Conservation (phyloP, 2,113 vertebrate species). For the Etheostoma cragini region DNA sequence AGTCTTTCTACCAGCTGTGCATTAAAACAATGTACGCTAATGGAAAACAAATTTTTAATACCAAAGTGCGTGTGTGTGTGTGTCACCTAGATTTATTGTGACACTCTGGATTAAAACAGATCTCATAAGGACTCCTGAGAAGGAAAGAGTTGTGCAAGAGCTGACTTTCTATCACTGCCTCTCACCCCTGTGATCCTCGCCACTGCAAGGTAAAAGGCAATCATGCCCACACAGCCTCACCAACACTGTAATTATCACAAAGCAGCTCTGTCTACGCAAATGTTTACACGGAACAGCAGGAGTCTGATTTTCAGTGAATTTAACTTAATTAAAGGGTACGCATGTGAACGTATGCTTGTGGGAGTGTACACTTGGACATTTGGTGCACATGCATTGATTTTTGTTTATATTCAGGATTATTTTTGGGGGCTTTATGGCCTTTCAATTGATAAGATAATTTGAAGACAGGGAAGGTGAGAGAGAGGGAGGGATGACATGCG, state of each 20-base stretch:
- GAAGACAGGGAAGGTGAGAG: too few relatives aligned
- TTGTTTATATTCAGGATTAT: too few relatives aligned
- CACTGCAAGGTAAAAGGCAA: constrained; percentile 50
- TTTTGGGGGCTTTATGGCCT: too few relatives aligned
- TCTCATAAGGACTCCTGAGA: constrained; percentile 14
- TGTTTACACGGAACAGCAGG: constrained; percentile 33
- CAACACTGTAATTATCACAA: constrained; percentile 64
- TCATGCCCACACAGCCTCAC: constrained; percentile 54
- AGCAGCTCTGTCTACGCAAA: constrained; percentile 24
- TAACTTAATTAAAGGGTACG: constrained; percentile 2
- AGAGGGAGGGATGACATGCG: too few relatives aligned
- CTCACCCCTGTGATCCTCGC: constrained; percentile 29
- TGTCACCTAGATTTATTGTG: not conserved
- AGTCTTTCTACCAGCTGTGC: not conserved
- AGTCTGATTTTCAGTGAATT: constrained; percentile 4
- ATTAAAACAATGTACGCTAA: not conserved
- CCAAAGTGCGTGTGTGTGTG: constrained; percentile 31
- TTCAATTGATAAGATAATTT: too few relatives aligned
- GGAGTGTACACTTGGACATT: not conserved
- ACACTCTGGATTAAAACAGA: constrained; percentile 20
- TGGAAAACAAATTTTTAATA: constrained; percentile 9
- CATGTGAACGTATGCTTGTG: not conserved
- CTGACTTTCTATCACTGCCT: constrained; percentile 21
- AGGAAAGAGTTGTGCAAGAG: constrained; percentile 13
- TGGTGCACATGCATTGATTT: not conserved